These are phyloP conservation scores for Neolamprologus modestus DNA, from an alignment of 2,113 vertebrate species.

Conservation along the genomic window DNA sequence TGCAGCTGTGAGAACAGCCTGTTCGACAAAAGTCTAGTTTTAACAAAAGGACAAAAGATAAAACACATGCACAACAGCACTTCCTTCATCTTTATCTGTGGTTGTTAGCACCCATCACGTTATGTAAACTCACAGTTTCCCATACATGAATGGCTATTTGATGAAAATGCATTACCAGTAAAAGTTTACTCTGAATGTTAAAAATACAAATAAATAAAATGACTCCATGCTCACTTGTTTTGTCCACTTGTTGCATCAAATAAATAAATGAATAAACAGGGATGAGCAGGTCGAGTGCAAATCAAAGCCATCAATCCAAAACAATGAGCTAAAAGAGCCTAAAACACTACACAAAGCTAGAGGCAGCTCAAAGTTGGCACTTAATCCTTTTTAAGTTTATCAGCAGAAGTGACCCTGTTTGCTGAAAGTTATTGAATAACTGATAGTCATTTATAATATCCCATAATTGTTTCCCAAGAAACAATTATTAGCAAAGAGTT, in stretches of 20 bases:
- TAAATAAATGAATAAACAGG: neutral
- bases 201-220: neutral
- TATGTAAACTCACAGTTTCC: neutral
- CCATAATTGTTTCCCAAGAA: neutral
- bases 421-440: neutral
- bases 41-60: neutral
- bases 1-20: neutral
- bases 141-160: neutral
- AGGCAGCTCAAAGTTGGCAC: neutral
- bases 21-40: neutral
- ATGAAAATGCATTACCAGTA: neutral
- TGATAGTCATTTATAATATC: fast-evolving
- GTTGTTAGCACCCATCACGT: neutral
- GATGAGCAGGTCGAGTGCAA: neutral
- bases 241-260: neutral
- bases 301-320: neutral
- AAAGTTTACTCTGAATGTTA: neutral
- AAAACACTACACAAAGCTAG: neutral
- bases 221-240: neutral
- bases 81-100: neutral
- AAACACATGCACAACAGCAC: neutral
- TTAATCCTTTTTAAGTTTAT: neutral
- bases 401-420: neutral
- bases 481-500: neutral
- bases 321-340: neutral